Conservation (phyloP, 2,113 vertebrate species). For the Xerus inauris region DNA sequence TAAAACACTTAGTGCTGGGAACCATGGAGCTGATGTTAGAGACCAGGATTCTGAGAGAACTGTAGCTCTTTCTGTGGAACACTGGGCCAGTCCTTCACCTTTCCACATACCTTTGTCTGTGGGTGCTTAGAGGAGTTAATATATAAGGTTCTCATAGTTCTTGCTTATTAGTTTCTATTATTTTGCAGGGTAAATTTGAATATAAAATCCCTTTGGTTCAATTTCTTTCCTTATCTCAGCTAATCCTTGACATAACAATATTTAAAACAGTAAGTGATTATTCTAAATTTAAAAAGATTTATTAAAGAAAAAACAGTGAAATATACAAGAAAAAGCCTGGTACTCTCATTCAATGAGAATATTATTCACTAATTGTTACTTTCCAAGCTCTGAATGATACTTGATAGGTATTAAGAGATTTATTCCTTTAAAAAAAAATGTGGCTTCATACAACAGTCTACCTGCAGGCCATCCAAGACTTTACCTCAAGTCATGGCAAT, state of each 20-base stretch:
- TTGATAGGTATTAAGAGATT: not conserved
- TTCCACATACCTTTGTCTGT: not conserved
- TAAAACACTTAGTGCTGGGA: not conserved
- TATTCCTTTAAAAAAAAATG: not conserved
- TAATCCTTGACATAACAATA: not conserved
- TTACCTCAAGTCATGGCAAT: not conserved
- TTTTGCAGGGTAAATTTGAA: constrained; percentile 4
- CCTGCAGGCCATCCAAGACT: not conserved
- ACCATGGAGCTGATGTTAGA: constrained; percentile 36
- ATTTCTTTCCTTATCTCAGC: constrained; percentile 16
- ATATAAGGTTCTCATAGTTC: not conserved
- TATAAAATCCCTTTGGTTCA: not conserved
- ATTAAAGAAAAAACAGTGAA: not conserved
- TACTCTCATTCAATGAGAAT: not conserved
- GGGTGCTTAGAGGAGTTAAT: not conserved
- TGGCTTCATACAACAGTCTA: not conserved
- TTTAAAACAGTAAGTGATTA: not conserved
- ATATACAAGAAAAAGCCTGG: not conserved
- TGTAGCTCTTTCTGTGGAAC: not conserved
- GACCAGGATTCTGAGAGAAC: not conserved
- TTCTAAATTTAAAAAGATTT: constrained; percentile 35
- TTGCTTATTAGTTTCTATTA: not conserved
- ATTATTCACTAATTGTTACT: not conserved
- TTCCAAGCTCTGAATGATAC: not conserved
- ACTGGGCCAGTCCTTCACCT: not conserved